Conservation (phyloP, 2,888 invertebrate genomes). For the Platerodrilus igneus region DNA sequence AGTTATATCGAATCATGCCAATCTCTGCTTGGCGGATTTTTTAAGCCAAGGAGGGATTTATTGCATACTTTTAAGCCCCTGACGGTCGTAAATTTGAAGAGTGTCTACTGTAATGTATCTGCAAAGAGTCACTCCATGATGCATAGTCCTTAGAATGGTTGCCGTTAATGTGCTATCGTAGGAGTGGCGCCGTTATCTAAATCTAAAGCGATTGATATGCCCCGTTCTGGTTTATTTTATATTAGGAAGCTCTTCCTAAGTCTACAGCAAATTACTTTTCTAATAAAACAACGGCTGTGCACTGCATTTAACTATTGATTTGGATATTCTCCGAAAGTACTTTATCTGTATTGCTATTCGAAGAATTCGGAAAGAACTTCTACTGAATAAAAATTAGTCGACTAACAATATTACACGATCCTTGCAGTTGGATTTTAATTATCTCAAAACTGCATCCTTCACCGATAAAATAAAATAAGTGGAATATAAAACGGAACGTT, state of each 20-base stretch:
- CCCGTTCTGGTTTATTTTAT: conserved; percentile 25
- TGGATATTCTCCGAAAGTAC: too few relatives aligned
- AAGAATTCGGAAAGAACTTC: too few relatives aligned
- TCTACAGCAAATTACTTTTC: conserved; percentile 17
- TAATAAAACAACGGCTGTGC: conserved; percentile 14
- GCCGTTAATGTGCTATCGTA: conserved; percentile 31
- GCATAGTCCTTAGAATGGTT: conserved; percentile 38
- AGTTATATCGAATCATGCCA: conserved; percentile 43
- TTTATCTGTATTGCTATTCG: too few relatives aligned
- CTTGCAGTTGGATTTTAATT: too few relatives aligned
- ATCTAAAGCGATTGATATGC: conserved; percentile 28
- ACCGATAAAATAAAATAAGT: too few relatives aligned
- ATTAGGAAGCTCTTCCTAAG: conserved; percentile 19
- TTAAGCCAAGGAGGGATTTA: conserved; percentile 48
- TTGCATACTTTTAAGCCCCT: conserved; percentile 51
- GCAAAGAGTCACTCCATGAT: conserved; percentile 44
- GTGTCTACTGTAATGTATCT: conserved; percentile 39
- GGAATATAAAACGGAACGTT: not conserved
- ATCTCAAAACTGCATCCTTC: too few relatives aligned
- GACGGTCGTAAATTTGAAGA: conserved; percentile 49
- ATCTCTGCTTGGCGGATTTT: conserved; percentile 41
- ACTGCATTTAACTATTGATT: too few relatives aligned
- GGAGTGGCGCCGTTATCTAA: conserved; percentile 31
- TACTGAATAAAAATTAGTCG: too few relatives aligned
- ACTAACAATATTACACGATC: too few relatives aligned